phyloP scores from a whole-genome alignment of 2,113 vertebrate genomes.

The Microtus ochrogaster region DNA sequence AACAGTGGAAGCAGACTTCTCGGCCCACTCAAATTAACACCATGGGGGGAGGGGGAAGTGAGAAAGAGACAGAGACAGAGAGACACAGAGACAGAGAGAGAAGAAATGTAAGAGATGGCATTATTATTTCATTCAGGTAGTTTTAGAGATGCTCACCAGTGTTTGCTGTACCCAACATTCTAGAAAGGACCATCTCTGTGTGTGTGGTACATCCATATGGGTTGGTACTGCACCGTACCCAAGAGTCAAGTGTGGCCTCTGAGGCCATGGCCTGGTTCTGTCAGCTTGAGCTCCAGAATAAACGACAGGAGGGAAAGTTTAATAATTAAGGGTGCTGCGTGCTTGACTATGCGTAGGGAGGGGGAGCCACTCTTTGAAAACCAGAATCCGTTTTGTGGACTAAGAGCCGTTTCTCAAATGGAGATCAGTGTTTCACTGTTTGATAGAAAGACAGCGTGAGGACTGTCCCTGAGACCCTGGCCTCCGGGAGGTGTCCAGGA shows the following conservation, averaged over 20 bases:
- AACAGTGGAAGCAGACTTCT: slow-evolving; percentile 25
- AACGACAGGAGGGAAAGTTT: not conserved
- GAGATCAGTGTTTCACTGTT: not conserved
- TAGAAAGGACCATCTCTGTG: not conserved
- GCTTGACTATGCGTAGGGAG: not conserved
- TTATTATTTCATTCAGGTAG: not conserved
- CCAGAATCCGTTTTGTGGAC: not conserved
- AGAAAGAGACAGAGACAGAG: too few species aligned
- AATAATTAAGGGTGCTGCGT: not conserved
- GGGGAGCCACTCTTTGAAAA: not conserved
- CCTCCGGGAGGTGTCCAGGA: not conserved
- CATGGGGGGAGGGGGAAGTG: not conserved
- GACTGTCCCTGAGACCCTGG: not conserved
- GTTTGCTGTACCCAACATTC: not conserved
- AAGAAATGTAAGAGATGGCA: not conserved
- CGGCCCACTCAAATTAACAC: not conserved
- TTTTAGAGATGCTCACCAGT: not conserved
- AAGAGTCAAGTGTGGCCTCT: not conserved
- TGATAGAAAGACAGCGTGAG: not conserved
- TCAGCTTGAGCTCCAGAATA: not conserved
- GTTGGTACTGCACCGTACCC: not conserved
- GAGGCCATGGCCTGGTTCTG: not conserved
- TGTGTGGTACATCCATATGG: not conserved
- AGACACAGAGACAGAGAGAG: too few species aligned
- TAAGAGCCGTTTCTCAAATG: not conserved